Conservation (phyloP, 2,113 vertebrate species). For the Sphaerodactylus townsendi region DNA sequence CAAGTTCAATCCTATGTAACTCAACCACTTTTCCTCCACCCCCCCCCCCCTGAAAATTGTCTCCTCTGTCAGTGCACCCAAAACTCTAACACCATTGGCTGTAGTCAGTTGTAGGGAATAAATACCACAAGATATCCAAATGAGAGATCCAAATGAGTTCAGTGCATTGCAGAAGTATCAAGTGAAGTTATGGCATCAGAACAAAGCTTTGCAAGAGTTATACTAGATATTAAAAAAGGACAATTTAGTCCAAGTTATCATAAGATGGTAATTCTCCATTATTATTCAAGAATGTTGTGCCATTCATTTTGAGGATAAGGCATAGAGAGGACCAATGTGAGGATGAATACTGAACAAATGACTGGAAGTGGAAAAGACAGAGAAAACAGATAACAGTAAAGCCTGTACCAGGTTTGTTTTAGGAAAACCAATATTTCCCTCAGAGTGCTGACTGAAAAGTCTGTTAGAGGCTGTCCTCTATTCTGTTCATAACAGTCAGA, state of each 20-base stretch:
- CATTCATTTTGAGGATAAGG: not conserved
- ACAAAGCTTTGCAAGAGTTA: slow-evolving; percentile 1
- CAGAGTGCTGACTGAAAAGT: not conserved
- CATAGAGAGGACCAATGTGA: not conserved
- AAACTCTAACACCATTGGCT: not conserved
- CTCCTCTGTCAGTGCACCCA: not conserved
- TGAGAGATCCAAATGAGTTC: slow-evolving; percentile 44
- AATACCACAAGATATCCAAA: not conserved
- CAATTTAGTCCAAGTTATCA: not conserved
- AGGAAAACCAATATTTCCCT: slow-evolving; percentile 17
- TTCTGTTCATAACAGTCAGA: not conserved
- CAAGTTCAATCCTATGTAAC: not conserved
- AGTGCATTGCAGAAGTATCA: slow-evolving; percentile 44
- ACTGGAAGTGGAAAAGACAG: not conserved
- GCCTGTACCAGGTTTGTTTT: slow-evolving; percentile 11
- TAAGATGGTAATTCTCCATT: not conserved
- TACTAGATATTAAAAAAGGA: slow-evolving; percentile 33
- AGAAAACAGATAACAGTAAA: not conserved
- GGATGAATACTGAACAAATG: not conserved
- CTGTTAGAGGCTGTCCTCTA: not conserved
- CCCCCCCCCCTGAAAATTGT: not conserved
- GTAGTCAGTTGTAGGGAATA: not conserved
- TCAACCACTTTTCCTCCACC: slow-evolving; percentile 31
- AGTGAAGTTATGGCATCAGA: not conserved
- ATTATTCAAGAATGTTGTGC: not conserved